phyloP scores from a whole-genome alignment of 2,113 vertebrate species.

The Mesembrinibis cayennensis region DNA sequence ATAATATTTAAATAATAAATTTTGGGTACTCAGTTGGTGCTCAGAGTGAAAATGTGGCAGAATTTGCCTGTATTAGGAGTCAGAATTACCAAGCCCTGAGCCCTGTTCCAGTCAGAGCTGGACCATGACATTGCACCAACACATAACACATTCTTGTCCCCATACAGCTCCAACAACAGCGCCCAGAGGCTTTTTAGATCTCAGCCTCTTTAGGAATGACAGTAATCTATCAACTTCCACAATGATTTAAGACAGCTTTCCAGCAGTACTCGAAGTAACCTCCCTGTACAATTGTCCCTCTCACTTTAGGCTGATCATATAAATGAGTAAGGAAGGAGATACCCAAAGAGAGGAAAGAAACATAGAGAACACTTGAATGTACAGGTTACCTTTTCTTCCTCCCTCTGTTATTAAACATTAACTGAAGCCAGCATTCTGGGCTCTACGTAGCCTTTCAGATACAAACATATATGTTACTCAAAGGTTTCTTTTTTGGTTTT shows the following conservation, averaged over 20 bases:
- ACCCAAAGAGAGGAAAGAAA: neutral
- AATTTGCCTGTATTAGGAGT: neutral
- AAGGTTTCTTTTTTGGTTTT: neutral
- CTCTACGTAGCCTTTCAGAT: neutral
- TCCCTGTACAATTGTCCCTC: neutral
- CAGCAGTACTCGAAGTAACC: neutral
- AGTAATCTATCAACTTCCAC: neutral
- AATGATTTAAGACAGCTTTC: neutral
- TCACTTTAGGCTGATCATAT: neutral
- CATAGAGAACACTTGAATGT: neutral
- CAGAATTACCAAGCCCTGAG: neutral
- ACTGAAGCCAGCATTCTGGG: neutral
- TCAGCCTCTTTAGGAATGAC: neutral
- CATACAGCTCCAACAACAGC: neutral
- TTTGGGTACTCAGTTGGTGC: neutral
- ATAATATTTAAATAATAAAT: neutral
- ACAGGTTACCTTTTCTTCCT: neutral
- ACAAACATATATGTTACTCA: neutral
- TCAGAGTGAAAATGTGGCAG: neutral
- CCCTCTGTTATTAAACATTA: neutral
- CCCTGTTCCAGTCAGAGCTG: neutral
- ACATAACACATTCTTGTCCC: neutral
- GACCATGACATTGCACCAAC: neutral
- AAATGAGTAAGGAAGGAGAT: neutral
- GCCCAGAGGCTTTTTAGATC: neutral